These are phyloP conservation scores for Trogon surrucura DNA, from an alignment of 2,113 vertebrate genomes.

Conservation along the genomic window DNA sequence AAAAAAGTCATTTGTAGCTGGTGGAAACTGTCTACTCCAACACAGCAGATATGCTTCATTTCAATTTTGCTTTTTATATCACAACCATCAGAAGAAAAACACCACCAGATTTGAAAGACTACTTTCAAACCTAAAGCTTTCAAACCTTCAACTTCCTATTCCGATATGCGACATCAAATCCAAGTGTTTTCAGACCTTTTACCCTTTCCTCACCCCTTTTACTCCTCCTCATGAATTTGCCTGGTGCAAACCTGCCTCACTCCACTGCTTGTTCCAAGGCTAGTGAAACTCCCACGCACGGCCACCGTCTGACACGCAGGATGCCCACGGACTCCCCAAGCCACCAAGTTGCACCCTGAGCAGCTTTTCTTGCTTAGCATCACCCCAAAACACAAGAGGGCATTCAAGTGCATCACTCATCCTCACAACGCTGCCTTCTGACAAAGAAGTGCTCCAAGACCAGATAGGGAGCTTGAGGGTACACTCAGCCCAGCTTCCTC, in stretches of 20 bases:
- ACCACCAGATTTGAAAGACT: not conserved
- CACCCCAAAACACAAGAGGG: not conserved
- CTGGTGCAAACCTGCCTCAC: not conserved
- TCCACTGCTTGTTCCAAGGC: not conserved
- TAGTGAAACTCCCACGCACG: rapidly evolving
- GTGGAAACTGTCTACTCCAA: not conserved
- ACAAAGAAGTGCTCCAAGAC: not conserved
- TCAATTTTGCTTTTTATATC: conserved; percentile 41
- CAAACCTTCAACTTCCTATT: not conserved
- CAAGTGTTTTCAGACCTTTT: not conserved
- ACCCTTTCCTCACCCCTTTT: not conserved
- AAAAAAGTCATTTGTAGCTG: not conserved
- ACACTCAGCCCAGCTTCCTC: not conserved
- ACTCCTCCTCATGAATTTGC: not conserved
- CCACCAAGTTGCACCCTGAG: not conserved
- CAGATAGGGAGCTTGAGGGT: not conserved
- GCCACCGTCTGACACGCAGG: rapidly evolving
- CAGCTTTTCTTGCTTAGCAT: not conserved
- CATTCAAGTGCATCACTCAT: rapidly evolving
- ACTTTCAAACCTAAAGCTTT: not conserved
- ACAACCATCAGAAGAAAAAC: not conserved
- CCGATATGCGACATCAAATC: not conserved
- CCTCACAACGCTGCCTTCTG: not conserved
- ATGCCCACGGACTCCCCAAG: rapidly evolving
- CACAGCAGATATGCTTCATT: not conserved